phyloP scores from a whole-genome alignment of 2,113 vertebrate genomes.

The Halcyon malimbica region DNA sequence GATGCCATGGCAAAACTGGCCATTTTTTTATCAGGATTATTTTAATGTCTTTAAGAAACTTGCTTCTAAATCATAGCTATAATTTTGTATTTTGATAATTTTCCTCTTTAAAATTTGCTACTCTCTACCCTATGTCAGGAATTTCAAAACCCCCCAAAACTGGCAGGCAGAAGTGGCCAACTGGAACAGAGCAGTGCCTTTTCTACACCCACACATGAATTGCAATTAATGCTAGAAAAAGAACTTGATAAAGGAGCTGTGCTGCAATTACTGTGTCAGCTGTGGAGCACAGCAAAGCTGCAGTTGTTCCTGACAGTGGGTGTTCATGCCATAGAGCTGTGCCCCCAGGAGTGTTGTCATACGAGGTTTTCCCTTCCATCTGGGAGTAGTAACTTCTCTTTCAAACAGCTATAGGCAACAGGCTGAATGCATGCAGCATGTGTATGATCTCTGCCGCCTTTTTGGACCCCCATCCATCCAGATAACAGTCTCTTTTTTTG shows the following conservation, averaged over 20 bases:
- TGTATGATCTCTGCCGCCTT: background rate
- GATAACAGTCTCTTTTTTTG: background rate
- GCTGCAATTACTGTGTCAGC: background rate
- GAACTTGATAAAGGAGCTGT: accelerated
- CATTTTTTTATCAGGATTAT: background rate
- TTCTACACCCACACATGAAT: background rate
- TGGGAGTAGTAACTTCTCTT: background rate
- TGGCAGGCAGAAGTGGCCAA: background rate
- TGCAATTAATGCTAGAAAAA: background rate
- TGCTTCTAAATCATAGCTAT: background rate
- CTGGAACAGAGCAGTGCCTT: background rate
- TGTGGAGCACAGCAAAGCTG: background rate
- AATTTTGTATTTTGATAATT: background rate
- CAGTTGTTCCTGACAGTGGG: accelerated
- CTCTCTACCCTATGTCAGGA: background rate
- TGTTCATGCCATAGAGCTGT: background rate
- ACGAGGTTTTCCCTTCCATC: background rate
- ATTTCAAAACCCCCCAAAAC: background rate
- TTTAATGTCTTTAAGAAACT: background rate
- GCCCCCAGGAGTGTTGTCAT: background rate
- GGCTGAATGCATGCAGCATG: background rate
- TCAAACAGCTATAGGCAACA: background rate
- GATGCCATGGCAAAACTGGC: background rate
- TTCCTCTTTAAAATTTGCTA: background rate
- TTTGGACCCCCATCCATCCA: accelerated